Conservation (phyloP, 2,113 vertebrate genomes). For the Semicossyphus pulcher region DNA sequence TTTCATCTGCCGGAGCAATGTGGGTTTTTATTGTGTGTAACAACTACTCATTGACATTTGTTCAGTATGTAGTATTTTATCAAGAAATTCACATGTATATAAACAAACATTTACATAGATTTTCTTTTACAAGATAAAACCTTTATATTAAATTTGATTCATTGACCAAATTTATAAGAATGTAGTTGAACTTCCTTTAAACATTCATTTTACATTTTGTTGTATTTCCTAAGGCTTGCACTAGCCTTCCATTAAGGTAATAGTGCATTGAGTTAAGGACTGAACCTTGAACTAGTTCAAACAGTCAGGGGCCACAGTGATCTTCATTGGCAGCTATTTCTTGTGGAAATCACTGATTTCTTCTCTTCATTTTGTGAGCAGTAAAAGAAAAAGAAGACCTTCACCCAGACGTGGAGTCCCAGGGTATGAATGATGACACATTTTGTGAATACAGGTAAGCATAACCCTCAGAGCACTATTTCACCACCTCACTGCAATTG, state of each 20-base stretch:
- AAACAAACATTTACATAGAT: too few relatives aligned
- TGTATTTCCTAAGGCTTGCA: not conserved
- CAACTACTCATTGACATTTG: not conserved
- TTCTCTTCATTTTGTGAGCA: constrained; percentile 75
- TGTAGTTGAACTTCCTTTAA: not conserved
- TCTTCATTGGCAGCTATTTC: constrained; percentile 33
- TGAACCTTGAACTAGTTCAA: constrained; percentile 15
- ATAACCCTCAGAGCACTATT: constrained; percentile 16
- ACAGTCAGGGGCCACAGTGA: constrained; percentile 28
- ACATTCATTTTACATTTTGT: not conserved
- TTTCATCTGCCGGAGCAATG: constrained; percentile 7
- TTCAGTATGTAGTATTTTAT: too few relatives aligned
- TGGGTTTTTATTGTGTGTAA: constrained; percentile 1
- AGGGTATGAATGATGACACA: constrained; percentile 95
- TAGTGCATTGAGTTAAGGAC: constrained; percentile 25
- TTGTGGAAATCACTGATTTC: constrained; percentile 56
- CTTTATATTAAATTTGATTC: not conserved
- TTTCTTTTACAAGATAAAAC: not conserved
- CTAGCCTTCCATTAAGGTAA: constrained; percentile 21
- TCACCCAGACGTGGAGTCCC: constrained; percentile 94
- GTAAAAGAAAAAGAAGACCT: constrained; percentile 99
- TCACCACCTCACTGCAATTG: constrained; percentile 45
- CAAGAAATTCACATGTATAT: too few relatives aligned
- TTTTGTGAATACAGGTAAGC: constrained; percentile 98
- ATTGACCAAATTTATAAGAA: too few relatives aligned